phyloP scores from a whole-genome alignment of 2,113 vertebrate genomes.

The Tylochromis polylepis region DNA sequence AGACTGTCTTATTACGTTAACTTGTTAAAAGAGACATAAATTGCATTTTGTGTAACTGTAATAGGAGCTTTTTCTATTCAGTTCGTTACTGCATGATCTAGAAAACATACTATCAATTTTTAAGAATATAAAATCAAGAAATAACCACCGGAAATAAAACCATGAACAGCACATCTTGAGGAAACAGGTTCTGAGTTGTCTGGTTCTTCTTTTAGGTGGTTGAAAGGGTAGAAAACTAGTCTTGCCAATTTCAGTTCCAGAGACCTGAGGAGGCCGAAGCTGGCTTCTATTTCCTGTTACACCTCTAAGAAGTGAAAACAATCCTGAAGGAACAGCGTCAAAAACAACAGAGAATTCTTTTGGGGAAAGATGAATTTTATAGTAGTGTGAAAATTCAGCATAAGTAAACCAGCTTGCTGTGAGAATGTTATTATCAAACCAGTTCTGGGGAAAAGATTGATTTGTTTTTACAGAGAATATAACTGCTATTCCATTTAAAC shows the following conservation, averaged over 20 bases:
- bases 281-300: neutral
- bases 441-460: fast-evolving
- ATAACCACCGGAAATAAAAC: neutral
- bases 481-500: neutral
- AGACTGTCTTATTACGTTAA: too few relatives aligned
- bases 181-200: neutral
- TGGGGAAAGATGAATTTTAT: neutral
- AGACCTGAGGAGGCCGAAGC: neutral
- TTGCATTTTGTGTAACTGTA: too few relatives aligned
- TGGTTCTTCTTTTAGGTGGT: neutral
- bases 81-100: fast-evolving
- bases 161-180: neutral
- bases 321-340: neutral
- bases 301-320: neutral
- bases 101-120: neutral
- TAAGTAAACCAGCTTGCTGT: neutral
- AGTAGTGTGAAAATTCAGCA: neutral
- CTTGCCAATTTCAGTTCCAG: neutral
- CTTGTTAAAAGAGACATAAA: too few relatives aligned
- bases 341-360: fast-evolving
- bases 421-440: neutral
- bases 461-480: neutral
- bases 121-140: neutral
- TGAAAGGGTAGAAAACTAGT: neutral
- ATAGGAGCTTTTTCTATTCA: neutral